Percentiles rank a stretch among this genome's conserved stretches.
Evolutionary conservation across 2,797 vertebrate species (phyloP).

Genomic region (Myiotriccus ornatus): DNA sequence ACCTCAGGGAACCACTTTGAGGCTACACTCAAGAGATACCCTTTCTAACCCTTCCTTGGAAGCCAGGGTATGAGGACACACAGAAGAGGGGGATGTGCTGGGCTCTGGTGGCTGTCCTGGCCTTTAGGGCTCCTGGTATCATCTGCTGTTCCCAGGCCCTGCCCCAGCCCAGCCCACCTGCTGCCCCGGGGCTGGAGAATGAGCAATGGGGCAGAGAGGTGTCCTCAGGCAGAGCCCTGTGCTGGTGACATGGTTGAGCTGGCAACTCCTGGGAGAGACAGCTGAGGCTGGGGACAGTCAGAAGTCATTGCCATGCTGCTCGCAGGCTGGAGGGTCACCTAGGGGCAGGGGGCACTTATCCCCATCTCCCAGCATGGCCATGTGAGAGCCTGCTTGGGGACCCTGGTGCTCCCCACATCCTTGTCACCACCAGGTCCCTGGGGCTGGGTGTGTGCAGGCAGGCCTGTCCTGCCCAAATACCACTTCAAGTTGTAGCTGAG

Average conservation of each 20-base stretch:
- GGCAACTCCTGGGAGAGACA: background rate
- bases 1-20: background rate
- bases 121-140: background rate
- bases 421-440: background rate
- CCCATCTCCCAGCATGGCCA: background rate
- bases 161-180: background rate
- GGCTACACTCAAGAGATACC: background rate
- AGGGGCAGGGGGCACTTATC: background rate
- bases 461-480: background rate
- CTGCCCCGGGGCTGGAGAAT: accelerated
- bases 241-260: background rate
- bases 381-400: background rate
- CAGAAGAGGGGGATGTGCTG: background rate
- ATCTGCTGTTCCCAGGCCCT: background rate
- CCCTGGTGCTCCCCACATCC: background rate
- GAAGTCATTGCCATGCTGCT: background rate
- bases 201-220: background rate
- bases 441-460: background rate
- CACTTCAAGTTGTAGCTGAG: background rate
- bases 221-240: background rate
- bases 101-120: background rate
- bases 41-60: background rate
- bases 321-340: background rate
- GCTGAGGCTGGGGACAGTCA: background rate
- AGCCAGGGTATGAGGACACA: background rate